Evolutionary conservation across 2,113 vertebrate species (phyloP).

Genomic region (Ammodytes dubius): DNA sequence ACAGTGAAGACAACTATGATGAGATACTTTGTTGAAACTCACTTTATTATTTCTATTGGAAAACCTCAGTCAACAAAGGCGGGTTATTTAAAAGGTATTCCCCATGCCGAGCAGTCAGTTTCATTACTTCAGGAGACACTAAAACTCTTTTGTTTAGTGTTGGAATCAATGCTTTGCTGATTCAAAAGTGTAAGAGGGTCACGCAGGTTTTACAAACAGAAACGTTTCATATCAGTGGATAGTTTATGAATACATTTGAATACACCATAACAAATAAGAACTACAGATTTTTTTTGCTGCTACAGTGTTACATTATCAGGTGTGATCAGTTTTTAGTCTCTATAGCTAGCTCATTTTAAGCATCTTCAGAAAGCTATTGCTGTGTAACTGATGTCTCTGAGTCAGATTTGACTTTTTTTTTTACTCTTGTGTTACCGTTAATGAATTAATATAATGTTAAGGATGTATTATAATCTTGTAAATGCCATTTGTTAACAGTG

Average conservation of each 20-base stretch:
- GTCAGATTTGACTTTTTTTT: not conserved
- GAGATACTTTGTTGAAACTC: constrained; percentile 6
- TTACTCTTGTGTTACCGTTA: too few relatives aligned
- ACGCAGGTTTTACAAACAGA: not conserved
- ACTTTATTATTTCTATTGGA: not conserved
- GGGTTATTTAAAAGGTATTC: not conserved
- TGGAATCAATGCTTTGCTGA: not conserved
- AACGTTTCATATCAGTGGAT: not conserved
- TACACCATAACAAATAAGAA: too few relatives aligned
- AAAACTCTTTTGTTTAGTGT: not conserved
- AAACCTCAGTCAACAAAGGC: not conserved
- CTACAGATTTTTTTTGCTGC: not conserved
- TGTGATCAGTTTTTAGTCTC: not conserved
- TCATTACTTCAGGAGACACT: not conserved
- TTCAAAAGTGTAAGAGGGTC: too few relatives aligned
- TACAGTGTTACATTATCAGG: not conserved
- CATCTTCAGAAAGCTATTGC: not conserved
- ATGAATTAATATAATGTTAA: not conserved
- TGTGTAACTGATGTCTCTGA: not conserved
- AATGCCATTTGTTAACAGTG: not conserved
- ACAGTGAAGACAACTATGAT: constrained; percentile 24
- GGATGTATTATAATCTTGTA: not conserved
- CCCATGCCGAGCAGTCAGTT: not conserved
- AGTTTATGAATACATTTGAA: not conserved
- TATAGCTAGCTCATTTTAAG: too few relatives aligned